Percentiles rank a stretch among this genome's conserved stretches.
phyloP scores from a whole-genome alignment of 2,797 vertebrate species.

The Pseudomugil gertrudae region DNA sequence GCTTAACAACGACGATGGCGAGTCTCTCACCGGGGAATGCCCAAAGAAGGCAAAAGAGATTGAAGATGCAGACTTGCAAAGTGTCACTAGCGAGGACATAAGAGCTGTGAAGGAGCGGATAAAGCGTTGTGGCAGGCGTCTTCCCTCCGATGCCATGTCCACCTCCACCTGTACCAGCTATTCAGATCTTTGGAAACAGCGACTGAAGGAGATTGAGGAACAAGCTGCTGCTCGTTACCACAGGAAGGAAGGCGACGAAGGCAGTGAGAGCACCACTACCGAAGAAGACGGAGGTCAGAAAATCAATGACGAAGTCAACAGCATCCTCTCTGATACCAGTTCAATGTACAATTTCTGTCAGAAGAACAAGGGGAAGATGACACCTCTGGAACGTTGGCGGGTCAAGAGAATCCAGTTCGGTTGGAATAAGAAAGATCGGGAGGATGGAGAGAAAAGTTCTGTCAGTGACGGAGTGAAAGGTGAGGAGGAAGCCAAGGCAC shows the following conservation, averaged over 20 bases:
- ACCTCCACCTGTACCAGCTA: constrained; percentile 84
- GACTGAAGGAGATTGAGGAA: constrained; percentile 90
- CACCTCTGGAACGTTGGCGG: constrained; percentile 93
- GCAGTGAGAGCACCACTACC: constrained; percentile 48
- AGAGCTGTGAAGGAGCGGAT: constrained; percentile 82
- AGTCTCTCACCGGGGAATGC: constrained; percentile 34
- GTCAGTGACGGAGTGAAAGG: constrained; percentile 39
- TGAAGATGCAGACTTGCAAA: constrained; percentile 80
- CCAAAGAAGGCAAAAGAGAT: constrained; percentile 28
- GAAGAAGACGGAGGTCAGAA: constrained; percentile 44
- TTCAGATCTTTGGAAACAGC: constrained; percentile 90
- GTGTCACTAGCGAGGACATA: constrained; percentile 87
- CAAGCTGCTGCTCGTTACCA: constrained; percentile 83
- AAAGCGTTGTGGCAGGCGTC: constrained; percentile 64
- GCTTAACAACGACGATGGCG: constrained; percentile 74
- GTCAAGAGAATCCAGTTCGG: constrained; percentile 96
- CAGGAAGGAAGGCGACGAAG: constrained; percentile 53
- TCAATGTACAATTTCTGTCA: constrained; percentile 96
- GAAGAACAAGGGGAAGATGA: constrained; percentile 92
- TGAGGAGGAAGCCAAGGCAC: constrained; percentile 60
- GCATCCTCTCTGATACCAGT: constrained; percentile 87
- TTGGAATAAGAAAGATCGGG: constrained; percentile 91
- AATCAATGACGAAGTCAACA: constrained; percentile 83
- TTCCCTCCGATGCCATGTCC: constrained; percentile 77
- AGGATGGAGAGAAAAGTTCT: constrained; percentile 78